Base-by-base conservation (phyloP, 2,113 vertebrate species). In the Galbula dea region DNA sequence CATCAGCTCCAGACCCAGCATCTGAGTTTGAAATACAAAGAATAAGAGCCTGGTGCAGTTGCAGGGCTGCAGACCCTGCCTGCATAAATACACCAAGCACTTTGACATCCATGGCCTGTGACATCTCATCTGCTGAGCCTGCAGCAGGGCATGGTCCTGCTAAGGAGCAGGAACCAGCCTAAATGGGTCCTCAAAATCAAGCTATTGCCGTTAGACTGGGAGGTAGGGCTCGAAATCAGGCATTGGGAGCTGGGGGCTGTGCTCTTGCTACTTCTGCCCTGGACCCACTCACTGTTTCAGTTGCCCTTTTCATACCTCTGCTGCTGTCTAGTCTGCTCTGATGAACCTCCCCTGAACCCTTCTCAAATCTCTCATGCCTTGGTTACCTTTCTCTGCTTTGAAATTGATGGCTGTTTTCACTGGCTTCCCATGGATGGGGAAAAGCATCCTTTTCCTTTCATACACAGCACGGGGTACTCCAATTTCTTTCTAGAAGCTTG, bases 181-280 rank as follows among this genome's bases (percentile, higher is more conserved):
- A 17, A 24, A 27, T 0, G 2, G 7, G 4, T 21, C n/a, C 63
- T 36, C 67, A 27, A 1, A 67, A 7, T 4, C 2, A 0, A 6
- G 24, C 26, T 37, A 2, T 15, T 8, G 20, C 29, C 67, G 4
- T 2, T 9, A 39, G 59, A 27, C 39, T 27, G 43, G 30, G 34
- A 2, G 3, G 22, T 29, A 23, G 48, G 0, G 0, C 3, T 43
- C 7, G 0, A 1, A 32, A 27, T 1, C 2, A 6, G 37, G 30
- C 11, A 9, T 0, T 6, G 9, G 30, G 63, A 62, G 24, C 15
- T 14, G 29, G 37, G 45, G 43, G 39, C 62, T 41, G 57, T 4
- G 21, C 7, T 76, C n/a, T 54, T 32, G 29, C 54, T 62, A 34
- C 7, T 32, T 16, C 77, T 24, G 54, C 45, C 22, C 32, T 10